Percentiles rank a stretch among this genome's conserved stretches.
Conservation (phyloP, 2,113 vertebrate species). For the Cyprinodon variegatus region DNA sequence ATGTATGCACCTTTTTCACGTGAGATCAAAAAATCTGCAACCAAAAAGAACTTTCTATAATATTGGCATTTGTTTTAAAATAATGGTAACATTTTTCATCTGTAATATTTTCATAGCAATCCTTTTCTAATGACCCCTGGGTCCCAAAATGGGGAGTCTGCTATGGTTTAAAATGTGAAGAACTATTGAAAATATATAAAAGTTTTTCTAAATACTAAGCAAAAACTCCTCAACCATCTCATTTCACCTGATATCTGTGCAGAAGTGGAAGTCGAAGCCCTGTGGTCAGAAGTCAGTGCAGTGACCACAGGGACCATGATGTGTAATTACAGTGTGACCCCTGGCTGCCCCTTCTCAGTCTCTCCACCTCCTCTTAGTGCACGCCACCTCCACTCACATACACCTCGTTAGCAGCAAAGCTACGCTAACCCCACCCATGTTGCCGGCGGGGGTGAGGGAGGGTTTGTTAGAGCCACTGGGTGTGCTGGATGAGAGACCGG, state of each 20-base stretch:
- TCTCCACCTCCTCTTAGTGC: slow-evolving; percentile 28
- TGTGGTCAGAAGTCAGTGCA: slow-evolving; percentile 32
- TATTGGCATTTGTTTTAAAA: not conserved
- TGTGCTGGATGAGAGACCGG: slow-evolving; percentile 55
- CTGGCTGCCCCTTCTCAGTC: slow-evolving; percentile 44
- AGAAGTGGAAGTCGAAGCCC: slow-evolving; percentile 17
- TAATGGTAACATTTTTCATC: not conserved
- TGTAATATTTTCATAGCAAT: not conserved
- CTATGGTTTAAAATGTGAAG: not conserved
- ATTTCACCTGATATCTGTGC: slow-evolving; percentile 31
- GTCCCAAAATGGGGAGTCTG: not conserved
- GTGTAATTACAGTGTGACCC: slow-evolving; percentile 77
- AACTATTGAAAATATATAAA: not conserved
- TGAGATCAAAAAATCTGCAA: not conserved
- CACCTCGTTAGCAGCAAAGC: slow-evolving; percentile 68
- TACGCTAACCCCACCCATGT: slow-evolving; percentile 34
- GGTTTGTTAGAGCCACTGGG: slow-evolving; percentile 47
- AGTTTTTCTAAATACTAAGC: not conserved
- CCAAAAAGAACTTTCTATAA: not conserved
- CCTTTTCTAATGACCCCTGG: not conserved
- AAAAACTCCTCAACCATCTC: not conserved
- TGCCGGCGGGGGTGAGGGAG: slow-evolving; percentile 40
- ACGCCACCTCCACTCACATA: slow-evolving; percentile 38
- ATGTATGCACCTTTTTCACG: too few relatives aligned
- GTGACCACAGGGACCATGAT: slow-evolving; percentile 72